Base-by-base conservation (phyloP, 2,113 vertebrate genomes). In the Coracopsis vasa region DNA sequence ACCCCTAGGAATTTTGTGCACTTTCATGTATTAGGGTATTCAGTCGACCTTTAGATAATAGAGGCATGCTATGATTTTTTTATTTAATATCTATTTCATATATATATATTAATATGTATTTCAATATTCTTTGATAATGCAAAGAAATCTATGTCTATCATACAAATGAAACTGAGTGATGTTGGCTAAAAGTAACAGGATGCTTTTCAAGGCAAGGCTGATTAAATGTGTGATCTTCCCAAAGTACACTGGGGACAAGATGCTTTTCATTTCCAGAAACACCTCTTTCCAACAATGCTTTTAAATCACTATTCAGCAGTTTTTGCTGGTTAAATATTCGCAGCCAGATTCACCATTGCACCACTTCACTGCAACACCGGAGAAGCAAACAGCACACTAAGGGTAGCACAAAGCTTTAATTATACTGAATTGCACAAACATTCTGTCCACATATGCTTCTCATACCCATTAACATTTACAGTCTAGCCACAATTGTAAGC, bases 271-370 rank as follows among this genome's bases (percentile, higher is more conserved):
- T 84, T 88, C 44, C 69, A 80, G 50, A 62, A 58, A 54, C 0
- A 3, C 11, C 16, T 78, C 35, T 84, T 65, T 91, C n/a, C 48
- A 91, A 11, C 65, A 71, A 19, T 4, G 23, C 12, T 79, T 91
- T 90, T 86, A 79, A 64, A 33, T 91, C 42, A 50, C 61, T 81
- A n/a, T 58, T 66, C 24, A 45, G 39, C 25, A 62, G 2, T 50
- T 86, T 86, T 75, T 71, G 7, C 37, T 94, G 41, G 31, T 89
- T 92, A 71, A 93, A 80, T 93, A 87, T 77, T 92, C 53, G 87
- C 25, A 16, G 37, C n/a, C 83, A 71, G 75, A 44, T 77, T 94
- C 65, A 62, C 28, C 12, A 13, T 16, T 3, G 1, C 19, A 24
- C 31, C 58, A 12, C 42, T 78, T 80, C 18, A 21, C 25, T 79